Percentiles rank a stretch among this genome's conserved stretches.
phyloP scores from a whole-genome alignment of 1,140 invertebrate genomes.

The Bathynomus jamesi region DNA sequence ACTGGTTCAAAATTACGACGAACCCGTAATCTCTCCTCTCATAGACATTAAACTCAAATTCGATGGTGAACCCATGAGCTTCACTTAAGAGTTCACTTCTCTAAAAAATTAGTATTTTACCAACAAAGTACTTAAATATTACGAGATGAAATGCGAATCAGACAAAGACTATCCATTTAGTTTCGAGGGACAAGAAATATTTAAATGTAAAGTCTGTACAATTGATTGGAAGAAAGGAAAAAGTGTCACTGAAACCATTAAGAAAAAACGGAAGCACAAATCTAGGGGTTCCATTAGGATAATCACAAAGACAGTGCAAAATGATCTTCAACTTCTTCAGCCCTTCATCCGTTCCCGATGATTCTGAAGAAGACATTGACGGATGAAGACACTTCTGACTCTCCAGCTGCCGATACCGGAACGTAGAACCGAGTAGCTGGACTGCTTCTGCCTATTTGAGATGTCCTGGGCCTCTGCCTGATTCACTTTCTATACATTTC shows the following conservation, averaged over 20 bases:
- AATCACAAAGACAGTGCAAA: conserved; percentile 85
- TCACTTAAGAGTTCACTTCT: conserved; percentile 89
- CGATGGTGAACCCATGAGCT: conserved; percentile 61
- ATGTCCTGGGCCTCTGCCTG: too few relatives aligned
- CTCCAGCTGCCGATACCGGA: conserved; percentile 87
- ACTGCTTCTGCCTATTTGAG: too few relatives aligned
- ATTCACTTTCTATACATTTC: too few relatives aligned
- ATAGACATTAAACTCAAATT: conserved; percentile 79
- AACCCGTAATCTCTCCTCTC: conserved; percentile 85
- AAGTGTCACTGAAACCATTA: conserved; percentile 90
- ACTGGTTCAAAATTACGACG: conserved; percentile 78
- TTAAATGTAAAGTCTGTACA: conserved; percentile 80
- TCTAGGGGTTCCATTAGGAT: conserved; percentile 80
- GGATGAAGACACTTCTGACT: conserved; percentile 62
- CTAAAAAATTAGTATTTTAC: conserved; percentile 90
- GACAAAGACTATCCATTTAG: conserved; percentile 86
- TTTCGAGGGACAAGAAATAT: conserved; percentile 96
- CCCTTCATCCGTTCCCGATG: conserved; percentile 56
- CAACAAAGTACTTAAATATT: conserved; percentile 87
- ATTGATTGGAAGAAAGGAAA: conserved; percentile 95
- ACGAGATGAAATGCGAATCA: conserved; percentile 85
- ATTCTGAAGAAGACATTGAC: conserved; percentile 53
- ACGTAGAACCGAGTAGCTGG: too few relatives aligned
- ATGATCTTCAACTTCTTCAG: conserved; percentile 98
- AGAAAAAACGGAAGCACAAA: conserved; percentile 98